Evolutionary conservation across 1,140 invertebrate genomes (phyloP).

Genomic region (Drosophila persimilis): DNA sequence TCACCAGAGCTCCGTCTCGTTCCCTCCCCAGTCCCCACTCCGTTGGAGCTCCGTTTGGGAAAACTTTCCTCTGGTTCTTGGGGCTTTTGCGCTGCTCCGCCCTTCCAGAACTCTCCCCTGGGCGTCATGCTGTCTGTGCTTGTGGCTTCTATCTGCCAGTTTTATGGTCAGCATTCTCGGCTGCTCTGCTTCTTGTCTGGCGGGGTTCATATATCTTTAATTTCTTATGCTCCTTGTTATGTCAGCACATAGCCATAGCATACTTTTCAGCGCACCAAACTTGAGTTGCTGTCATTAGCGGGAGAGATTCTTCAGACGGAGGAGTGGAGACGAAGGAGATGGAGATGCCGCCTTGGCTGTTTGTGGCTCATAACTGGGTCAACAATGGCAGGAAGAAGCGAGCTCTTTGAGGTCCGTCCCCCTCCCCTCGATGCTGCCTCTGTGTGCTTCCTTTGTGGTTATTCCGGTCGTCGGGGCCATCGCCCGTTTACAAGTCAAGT

Average conservation of each 20-base stretch:
- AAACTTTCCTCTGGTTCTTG: slow-evolving; percentile 49
- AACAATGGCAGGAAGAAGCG: slow-evolving; percentile 43
- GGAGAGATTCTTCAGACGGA: slow-evolving; percentile 18
- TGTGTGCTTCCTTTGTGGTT: slow-evolving; percentile 27
- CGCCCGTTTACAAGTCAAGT: slow-evolving; percentile 78
- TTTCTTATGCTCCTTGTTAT: slow-evolving; percentile 58
- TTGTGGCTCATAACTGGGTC: slow-evolving; percentile 75
- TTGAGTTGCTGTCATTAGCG: slow-evolving; percentile 71
- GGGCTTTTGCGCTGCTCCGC: slow-evolving; percentile 41
- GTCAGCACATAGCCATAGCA: slow-evolving; percentile 71
- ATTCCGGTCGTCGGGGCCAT: slow-evolving; percentile 37
- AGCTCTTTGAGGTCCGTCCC: slow-evolving; percentile 29
- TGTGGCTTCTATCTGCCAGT: slow-evolving; percentile 52
- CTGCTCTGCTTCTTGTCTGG: neutral
- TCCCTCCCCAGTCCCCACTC: neutral
- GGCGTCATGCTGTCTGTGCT: slow-evolving; percentile 70
- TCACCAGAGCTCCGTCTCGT: slow-evolving; percentile 2
- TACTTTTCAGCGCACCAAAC: slow-evolving; percentile 62
- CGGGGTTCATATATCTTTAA: slow-evolving; percentile 73
- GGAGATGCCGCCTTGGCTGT: slow-evolving; percentile 30
- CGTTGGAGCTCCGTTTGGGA: slow-evolving; percentile 23
- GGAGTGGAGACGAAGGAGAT: slow-evolving; percentile 5
- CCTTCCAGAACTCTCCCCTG: slow-evolving; percentile 49
- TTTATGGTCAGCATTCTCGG: slow-evolving; percentile 47
- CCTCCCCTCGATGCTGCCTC: neutral